phyloP scores from a whole-genome alignment of 2,113 vertebrate species.

The Chelonoidis abingdonii region DNA sequence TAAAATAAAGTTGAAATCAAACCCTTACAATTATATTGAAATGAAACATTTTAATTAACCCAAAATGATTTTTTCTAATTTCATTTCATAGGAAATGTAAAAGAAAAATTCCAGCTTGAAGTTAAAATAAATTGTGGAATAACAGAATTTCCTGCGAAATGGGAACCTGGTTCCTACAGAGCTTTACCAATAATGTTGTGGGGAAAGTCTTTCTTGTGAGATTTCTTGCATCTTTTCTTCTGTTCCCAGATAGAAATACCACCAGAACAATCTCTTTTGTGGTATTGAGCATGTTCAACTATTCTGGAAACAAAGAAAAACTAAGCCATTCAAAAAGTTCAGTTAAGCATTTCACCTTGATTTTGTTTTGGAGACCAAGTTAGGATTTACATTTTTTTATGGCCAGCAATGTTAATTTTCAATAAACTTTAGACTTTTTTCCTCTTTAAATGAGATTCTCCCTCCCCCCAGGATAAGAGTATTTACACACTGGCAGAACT shows the following conservation, averaged over 20 bases:
- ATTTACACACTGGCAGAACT: background rate
- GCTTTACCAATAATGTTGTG: background rate
- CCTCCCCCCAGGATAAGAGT: background rate
- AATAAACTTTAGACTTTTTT: background rate
- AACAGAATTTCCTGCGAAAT: background rate
- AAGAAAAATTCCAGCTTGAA: no score
- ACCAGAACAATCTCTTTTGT: background rate
- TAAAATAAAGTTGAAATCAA: no score
- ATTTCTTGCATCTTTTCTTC: background rate
- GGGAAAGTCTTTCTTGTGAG: background rate
- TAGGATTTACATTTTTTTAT: background rate
- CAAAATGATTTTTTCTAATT: background rate
- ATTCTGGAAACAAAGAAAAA: no score
- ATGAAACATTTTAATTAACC: background rate
- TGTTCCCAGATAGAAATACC: background rate
- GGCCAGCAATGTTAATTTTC: background rate
- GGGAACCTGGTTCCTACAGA: background rate
- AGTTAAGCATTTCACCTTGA: background rate
- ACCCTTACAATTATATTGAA: no score
- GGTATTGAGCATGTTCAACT: no score
- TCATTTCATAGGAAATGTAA: no score
- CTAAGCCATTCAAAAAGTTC: background rate
- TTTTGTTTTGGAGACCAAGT: background rate
- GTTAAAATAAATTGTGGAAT: background rate
- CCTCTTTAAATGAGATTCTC: background rate